Conservation (phyloP, 1,140 invertebrate species). For the Bombus picipes region DNA sequence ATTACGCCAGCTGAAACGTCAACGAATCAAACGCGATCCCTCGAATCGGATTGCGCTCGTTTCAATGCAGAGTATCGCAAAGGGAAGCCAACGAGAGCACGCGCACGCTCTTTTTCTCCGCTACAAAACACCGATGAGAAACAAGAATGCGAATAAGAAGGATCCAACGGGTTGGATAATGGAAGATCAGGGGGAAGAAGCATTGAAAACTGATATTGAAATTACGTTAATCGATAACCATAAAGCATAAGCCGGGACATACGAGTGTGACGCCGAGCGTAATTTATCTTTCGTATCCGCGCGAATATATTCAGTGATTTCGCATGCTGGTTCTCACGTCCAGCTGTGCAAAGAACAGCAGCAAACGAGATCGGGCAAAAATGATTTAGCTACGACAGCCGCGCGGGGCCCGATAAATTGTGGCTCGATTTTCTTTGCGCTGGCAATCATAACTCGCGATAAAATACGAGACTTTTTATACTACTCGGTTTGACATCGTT, state of each 20-base stretch:
- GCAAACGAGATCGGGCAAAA: constrained; percentile 69
- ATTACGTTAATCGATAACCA: constrained; percentile 60
- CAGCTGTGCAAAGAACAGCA: constrained; percentile 62
- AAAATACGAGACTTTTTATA: constrained; percentile 72
- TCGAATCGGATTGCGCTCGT: constrained; percentile 14
- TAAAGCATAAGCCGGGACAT: constrained; percentile 52
- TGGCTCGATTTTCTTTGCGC: constrained; percentile 66
- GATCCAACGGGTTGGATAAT: background rate
- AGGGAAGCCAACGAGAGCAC: background rate
- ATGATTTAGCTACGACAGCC: constrained; percentile 72
- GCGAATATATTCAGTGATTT: constrained; percentile 65
- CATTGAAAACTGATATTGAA: constrained; percentile 43
- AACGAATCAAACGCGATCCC: background rate
- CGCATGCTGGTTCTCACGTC: constrained; percentile 60
- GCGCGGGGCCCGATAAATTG: constrained; percentile 68
- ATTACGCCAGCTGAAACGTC: background rate
- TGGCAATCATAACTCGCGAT: constrained; percentile 74
- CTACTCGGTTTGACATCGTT: constrained; percentile 35
- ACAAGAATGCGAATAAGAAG: background rate
- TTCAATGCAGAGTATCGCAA: constrained; percentile 2
- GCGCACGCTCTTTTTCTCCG: background rate
- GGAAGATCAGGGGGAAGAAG: background rate
- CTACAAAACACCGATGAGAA: background rate
- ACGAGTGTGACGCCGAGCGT: constrained; percentile 23
- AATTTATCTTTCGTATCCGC: constrained; percentile 59